Conservation (phyloP, 2,888 invertebrate genomes). For the Ormia ochracea region DNA sequence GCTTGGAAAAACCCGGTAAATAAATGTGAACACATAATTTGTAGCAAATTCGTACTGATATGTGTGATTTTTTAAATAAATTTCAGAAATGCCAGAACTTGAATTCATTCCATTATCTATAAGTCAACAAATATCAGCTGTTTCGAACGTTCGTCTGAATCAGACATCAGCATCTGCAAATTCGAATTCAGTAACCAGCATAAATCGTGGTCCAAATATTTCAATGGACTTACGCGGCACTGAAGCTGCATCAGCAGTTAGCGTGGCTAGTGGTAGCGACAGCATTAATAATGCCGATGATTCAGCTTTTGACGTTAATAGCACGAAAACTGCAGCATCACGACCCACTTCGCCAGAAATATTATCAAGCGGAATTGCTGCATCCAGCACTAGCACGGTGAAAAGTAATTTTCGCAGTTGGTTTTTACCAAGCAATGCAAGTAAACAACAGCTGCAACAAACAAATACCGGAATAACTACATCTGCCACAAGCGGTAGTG, state of each 20-base stretch:
- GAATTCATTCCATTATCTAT: constrained; percentile 72
- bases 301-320: constrained; percentile 62
- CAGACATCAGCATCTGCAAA: constrained; percentile 70
- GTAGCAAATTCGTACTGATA: background rate
- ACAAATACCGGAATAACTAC: constrained; percentile 55
- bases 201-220: constrained; percentile 69
- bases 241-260: constrained; percentile 63
- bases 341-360: constrained; percentile 71
- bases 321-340: constrained; percentile 64
- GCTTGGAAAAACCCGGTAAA: constrained; percentile 93
- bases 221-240: constrained; percentile 68
- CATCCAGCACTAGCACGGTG: constrained; percentile 62
- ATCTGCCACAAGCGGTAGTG: constrained; percentile 64
- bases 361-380: constrained; percentile 54
- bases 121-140: constrained; percentile 66
- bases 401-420: constrained; percentile 72
- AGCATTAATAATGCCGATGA: constrained; percentile 70
- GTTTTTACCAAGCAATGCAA: constrained; percentile 70
- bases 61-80: background rate
- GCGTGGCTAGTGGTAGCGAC: constrained; percentile 69
- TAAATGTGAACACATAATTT: background rate
- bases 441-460: constrained; percentile 51
- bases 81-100: constrained; percentile 73
- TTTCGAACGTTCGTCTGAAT: constrained; percentile 65
- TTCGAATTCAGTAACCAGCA: constrained; percentile 73